Percentiles rank a stretch among this genome's conserved stretches.
phyloP scores from a whole-genome alignment of 2,797 vertebrate genomes.

The Parambassis ranga region DNA sequence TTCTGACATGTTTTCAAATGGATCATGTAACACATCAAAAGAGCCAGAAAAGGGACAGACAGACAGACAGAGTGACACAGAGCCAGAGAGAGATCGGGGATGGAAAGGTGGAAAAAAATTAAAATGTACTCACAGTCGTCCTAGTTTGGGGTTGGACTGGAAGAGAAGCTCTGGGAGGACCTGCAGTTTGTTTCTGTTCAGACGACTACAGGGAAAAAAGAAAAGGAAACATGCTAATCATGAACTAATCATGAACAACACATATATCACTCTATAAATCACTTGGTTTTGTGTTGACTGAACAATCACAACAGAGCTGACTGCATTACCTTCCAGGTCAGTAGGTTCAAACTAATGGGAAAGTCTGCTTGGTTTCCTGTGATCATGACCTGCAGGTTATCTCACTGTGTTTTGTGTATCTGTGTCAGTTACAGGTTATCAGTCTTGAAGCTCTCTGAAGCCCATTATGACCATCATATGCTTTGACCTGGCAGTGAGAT shows the following conservation, averaged over 20 bases:
- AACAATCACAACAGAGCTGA: constrained; percentile 10
- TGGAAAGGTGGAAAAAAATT: neutral
- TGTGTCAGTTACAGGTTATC: constrained; percentile 37
- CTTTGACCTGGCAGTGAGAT: constrained; percentile 14
- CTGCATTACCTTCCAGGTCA: constrained; percentile 31
- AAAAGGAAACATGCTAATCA: constrained; percentile 2
- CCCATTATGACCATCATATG: constrained; percentile 14
- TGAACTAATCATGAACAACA: neutral
- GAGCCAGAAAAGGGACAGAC: constrained; percentile 1
- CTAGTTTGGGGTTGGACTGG: constrained; percentile 95
- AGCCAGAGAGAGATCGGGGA: neutral
- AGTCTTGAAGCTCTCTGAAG: constrained; percentile 2
- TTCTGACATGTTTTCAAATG: constrained; percentile 58
- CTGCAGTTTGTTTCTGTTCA: constrained; percentile 97
- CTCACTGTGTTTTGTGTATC: constrained; percentile 3
- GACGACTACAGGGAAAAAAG: constrained; percentile 80
- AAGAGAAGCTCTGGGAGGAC: constrained; percentile 96
- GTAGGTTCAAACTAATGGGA: constrained; percentile 48
- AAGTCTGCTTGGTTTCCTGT: constrained; percentile 49
- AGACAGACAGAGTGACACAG: constrained; percentile 34
- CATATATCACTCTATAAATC: neutral
- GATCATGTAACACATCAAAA: constrained; percentile 63
- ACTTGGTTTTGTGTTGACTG: constrained; percentile 20
- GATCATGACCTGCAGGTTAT: constrained; percentile 55
- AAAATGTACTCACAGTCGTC: constrained; percentile 90